Evolutionary conservation across 2,888 invertebrate species (phyloP).

Genomic region (Drosophila colorata): DNA sequence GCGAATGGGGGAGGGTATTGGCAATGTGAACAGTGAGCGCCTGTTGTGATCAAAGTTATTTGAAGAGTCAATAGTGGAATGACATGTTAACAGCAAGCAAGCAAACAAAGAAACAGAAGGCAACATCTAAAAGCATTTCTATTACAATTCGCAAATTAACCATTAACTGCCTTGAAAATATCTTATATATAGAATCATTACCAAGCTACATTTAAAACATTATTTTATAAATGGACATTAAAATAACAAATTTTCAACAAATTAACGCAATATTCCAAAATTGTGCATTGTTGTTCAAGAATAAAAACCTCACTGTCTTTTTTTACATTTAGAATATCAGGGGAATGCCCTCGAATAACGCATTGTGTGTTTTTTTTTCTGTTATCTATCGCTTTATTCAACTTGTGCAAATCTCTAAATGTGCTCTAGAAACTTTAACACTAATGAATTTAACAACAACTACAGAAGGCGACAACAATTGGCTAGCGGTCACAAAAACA

Average conservation of each 20-base stretch:
- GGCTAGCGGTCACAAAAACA: conserved; percentile 21
- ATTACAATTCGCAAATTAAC: conserved; percentile 2
- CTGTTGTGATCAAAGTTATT: conserved; percentile 39
- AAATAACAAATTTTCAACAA: too few relatives aligned
- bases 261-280: too few relatives aligned
- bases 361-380: not conserved
- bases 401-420: conserved; percentile 26
- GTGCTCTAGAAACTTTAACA: conserved; percentile 3
- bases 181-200: too few relatives aligned
- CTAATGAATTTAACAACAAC: conserved; percentile 16
- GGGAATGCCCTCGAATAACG: too few relatives aligned
- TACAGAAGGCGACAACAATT: conserved; percentile 4
- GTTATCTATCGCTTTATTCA: conserved; percentile 36
- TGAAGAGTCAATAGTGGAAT: conserved; percentile 19
- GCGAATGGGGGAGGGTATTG: not conserved
- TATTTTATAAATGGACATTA: too few relatives aligned
- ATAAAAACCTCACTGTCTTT: not conserved
- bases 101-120: conserved; percentile 23
- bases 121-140: conserved; percentile 14
- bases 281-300: not conserved
- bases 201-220: too few relatives aligned
- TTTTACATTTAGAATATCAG: not conserved
- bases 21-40: conserved; percentile 33
- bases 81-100: conserved; percentile 20
- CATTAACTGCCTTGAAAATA: too few relatives aligned